Base-by-base conservation (phyloP, 1,140 invertebrate genomes). In the Mesaphorura yosii region DNA sequence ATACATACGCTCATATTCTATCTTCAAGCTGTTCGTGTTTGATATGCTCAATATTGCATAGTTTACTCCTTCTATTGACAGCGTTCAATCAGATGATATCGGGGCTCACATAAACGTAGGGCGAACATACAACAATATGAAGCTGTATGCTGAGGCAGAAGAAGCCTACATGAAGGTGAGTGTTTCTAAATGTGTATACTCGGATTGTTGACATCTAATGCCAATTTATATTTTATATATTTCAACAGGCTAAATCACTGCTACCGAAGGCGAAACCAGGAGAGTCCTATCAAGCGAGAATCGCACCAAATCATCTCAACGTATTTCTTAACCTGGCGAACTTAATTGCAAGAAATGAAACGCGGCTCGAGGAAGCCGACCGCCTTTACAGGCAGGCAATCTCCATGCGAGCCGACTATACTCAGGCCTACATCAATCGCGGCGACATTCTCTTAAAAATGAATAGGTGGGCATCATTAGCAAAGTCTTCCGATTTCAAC, bases 61-160 rank as follows among this genome's bases (percentile, higher is more conserved):
- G n/a, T n/a, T n/a, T n/a, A n/a, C n/a, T n/a, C n/a, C n/a, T 46
- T 46, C 7, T 45, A 12, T 46, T 48, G 39, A 19, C 39, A 83
- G 79, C 64, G 90, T 96, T 15, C 92, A 97, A 70, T 80, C 85
- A 31, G 90, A 95, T 68, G 92, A 97, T 71, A 90, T 97, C 44
- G 90, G 88, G 19, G 91, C 91, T 6, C 89, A 96, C 68, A 93
- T 96, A 57, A 98, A 98, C 71, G 88, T 96, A 6, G 93, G 92
- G 3, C 75, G 92, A 52, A 93, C 90, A 4, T 91, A 88, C 69
- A 93, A 91, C 67, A 88, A 90, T 68, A 71, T 96, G 27, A 88
- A 94, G 67, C 80, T 82, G 73, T 91, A 84, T 66, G 81, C 84
- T 55, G 86, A 93, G 69, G 92, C 92, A 0, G 89, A 96, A 73